A percentile compares a stretch with the other conserved stretches of the same genome.
phyloP scores from a whole-genome alignment of 1,140 invertebrate species.

The Hesperophylax magnus region DNA sequence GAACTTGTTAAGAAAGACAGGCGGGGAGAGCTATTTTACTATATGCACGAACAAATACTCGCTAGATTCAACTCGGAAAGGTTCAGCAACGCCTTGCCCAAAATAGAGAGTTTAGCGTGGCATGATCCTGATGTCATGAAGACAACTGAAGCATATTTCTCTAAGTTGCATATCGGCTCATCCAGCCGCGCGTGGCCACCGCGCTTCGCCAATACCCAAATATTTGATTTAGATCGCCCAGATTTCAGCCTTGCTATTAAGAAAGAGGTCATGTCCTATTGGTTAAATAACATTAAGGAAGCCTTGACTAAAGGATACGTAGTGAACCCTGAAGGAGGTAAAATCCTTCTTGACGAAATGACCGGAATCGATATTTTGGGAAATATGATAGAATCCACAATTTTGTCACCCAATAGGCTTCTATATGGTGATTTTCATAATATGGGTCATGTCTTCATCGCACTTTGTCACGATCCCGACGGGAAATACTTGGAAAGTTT shows the following conservation, averaged over 20 bases:
- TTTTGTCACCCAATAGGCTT: conserved; percentile 62
- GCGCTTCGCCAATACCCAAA: conserved; percentile 69
- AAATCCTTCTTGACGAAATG: conserved; percentile 66
- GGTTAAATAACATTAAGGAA: conserved; percentile 68
- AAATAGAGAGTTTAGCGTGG: too few species aligned
- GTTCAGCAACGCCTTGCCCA: conserved; percentile 44
- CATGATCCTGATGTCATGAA: conserved; percentile 65
- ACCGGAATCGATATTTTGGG: conserved; percentile 69
- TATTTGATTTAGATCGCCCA: conserved; percentile 77
- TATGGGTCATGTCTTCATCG: conserved; percentile 65
- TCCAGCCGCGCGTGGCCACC: conserved; percentile 60
- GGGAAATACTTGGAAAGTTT: conserved; percentile 61
- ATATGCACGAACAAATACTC: conserved; percentile 81
- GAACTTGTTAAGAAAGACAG: conserved; percentile 74
- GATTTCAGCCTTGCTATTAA: conserved; percentile 77
- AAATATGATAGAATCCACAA: conserved; percentile 66
- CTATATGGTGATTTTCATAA: conserved; percentile 71
- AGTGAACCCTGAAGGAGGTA: conserved; percentile 58
- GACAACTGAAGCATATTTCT: conserved; percentile 81
- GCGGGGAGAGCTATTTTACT: conserved; percentile 81
- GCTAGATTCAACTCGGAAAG: conserved; percentile 65
- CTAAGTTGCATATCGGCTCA: conserved; percentile 79
- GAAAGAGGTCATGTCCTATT: conserved; percentile 78
- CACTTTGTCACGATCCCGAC: conserved; percentile 67
- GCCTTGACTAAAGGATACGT: conserved; percentile 63